Percentiles rank a stretch among this genome's conserved stretches.
These are phyloP conservation scores for Elanus axillaris DNA, from an alignment of 2,113 vertebrate species.

Conservation along the genomic window DNA sequence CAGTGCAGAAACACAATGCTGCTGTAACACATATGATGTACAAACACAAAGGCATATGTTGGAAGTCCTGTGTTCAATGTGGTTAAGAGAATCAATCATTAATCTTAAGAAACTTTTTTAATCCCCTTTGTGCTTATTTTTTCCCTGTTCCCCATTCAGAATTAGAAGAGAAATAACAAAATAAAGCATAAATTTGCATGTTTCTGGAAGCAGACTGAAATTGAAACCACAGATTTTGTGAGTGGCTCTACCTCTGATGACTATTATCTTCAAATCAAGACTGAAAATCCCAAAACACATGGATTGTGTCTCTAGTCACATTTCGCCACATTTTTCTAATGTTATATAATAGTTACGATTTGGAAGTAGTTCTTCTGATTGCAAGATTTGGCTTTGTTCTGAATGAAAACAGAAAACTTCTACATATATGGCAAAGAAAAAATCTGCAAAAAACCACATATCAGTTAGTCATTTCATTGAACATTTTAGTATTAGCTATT, in stretches of 20 bases:
- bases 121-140: neutral
- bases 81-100: neutral
- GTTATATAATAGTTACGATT: neutral
- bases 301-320: neutral
- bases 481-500: neutral
- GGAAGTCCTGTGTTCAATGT: neutral
- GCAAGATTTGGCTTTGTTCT: neutral
- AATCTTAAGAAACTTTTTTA: neutral
- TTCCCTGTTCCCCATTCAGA: neutral
- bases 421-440: neutral
- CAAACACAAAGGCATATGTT: neutral
- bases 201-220: neutral
- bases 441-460: fast-evolving
- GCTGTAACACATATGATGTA: neutral
- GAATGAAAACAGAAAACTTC: neutral
- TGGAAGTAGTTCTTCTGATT: neutral
- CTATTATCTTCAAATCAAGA: neutral
- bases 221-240: neutral
- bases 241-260: neutral
- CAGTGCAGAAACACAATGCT: neutral
- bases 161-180: neutral
- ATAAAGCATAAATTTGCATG: neutral
- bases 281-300: neutral
- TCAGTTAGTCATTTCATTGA: neutral
- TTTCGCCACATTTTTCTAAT: neutral